Percentiles rank a stretch among this genome's conserved stretches.
These are phyloP conservation scores for Semotilus atromaculatus DNA, from an alignment of 2,797 vertebrate species.

Conservation along the genomic window DNA sequence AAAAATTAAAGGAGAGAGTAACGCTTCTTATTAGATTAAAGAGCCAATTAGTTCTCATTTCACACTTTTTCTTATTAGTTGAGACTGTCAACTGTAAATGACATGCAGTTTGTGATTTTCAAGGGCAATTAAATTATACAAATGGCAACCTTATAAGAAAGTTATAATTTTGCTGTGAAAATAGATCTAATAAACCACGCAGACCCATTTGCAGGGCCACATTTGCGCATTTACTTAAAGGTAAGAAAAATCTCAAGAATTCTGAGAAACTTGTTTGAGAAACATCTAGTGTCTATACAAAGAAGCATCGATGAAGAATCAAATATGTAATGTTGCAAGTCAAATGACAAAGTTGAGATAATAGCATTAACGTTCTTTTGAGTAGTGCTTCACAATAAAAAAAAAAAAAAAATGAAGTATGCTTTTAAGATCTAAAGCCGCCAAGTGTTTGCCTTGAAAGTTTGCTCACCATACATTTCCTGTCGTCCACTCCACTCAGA, in stretches of 20 bases:
- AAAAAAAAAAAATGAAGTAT: neutral
- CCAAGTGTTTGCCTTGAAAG: slow-evolving; percentile 1
- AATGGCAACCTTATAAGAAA: neutral
- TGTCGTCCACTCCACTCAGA: slow-evolving; percentile 90
- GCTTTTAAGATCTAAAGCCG: neutral
- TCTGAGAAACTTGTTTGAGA: neutral
- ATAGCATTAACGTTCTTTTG: neutral
- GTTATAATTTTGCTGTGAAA: neutral
- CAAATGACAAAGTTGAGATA: neutral
- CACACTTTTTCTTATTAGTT: slow-evolving; percentile 38
- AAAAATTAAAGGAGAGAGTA: slow-evolving; percentile 5
- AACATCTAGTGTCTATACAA: neutral
- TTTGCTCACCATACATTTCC: slow-evolving; percentile 32
- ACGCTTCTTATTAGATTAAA: slow-evolving; percentile 38
- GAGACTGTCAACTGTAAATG: slow-evolving; percentile 30
- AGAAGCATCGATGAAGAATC: neutral
- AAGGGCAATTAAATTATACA: slow-evolving; percentile 27
- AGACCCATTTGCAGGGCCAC: too few relatives aligned
- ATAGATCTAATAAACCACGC: neutral
- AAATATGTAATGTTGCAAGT: neutral
- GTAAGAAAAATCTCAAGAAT: neutral
- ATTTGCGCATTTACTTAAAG: neutral
- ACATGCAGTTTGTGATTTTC: slow-evolving; percentile 30
- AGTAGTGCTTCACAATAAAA: neutral
- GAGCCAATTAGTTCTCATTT: slow-evolving; percentile 41